Conservation (phyloP, 2,888 invertebrate genomes). For the Oxystoma pomonae region DNA sequence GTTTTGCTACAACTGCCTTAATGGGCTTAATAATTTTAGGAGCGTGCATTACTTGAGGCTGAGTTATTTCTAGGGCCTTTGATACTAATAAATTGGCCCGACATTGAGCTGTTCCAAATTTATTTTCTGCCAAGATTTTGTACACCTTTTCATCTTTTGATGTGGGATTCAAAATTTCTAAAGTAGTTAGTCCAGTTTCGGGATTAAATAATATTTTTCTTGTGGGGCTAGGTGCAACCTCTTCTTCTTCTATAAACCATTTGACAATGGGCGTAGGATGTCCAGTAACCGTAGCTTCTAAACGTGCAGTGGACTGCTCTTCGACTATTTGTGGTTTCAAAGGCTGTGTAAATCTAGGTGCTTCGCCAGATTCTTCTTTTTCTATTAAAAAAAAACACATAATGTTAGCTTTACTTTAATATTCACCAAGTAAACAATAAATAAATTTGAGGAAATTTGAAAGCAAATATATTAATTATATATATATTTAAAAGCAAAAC, state of each 20-base stretch:
- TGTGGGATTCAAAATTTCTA: slow-evolving; percentile 61
- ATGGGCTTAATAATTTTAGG: slow-evolving; percentile 77
- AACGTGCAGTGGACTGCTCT: slow-evolving; percentile 57
- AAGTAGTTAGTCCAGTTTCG: slow-evolving; percentile 58
- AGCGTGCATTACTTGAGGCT: slow-evolving; percentile 56
- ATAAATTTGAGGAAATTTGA: too few species aligned
- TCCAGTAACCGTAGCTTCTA: slow-evolving; percentile 66
- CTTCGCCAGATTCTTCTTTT: slow-evolving; percentile 66
- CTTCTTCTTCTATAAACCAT: slow-evolving; percentile 63
- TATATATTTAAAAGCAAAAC: too few species aligned
- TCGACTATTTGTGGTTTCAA: slow-evolving; percentile 62
- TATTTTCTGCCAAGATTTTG: slow-evolving; percentile 67
- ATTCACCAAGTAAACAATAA: too few species aligned
- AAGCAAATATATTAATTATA: too few species aligned
- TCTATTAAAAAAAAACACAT: too few species aligned
- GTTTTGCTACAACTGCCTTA: slow-evolving; percentile 67
- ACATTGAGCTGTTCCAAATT: slow-evolving; percentile 68
- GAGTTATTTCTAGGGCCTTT: slow-evolving; percentile 47
- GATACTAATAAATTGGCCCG: slow-evolving; percentile 67
- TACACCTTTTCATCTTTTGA: slow-evolving; percentile 66
- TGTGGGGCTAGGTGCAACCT: slow-evolving; percentile 56
- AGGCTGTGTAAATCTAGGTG: slow-evolving; percentile 63
- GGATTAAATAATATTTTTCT: slow-evolving; percentile 57
- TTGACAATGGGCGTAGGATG: slow-evolving; percentile 66
- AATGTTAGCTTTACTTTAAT: too few species aligned